These are phyloP conservation scores for Myiozetetes cayanensis DNA, from an alignment of 2,113 vertebrate species.

Conservation along the genomic window DNA sequence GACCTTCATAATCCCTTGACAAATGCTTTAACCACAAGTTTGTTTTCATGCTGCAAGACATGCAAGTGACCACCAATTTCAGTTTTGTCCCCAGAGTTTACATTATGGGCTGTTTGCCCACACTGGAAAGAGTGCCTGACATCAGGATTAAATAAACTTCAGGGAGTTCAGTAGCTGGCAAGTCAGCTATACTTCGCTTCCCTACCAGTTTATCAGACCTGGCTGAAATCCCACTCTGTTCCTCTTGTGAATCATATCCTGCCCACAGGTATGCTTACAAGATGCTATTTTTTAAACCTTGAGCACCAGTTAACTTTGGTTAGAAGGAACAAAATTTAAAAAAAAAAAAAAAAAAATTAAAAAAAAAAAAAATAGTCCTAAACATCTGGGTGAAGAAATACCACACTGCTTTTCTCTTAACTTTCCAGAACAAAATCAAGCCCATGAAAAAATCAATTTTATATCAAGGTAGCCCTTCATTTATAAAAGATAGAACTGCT, in stretches of 20 bases:
- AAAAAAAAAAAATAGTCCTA: not conserved
- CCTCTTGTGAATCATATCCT: not conserved
- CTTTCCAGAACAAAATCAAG: not conserved
- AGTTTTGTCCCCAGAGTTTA: conserved; percentile 44
- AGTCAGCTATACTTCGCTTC: not conserved
- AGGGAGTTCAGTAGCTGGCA: not conserved
- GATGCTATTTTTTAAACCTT: not conserved
- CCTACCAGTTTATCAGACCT: not conserved
- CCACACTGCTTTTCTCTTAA: not conserved
- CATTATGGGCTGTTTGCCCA: conserved; percentile 58
- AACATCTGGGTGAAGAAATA: not conserved
- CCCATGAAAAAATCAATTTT: not conserved
- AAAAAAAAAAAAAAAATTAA: not conserved
- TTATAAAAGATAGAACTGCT: not conserved
- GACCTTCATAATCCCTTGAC: conserved; percentile 71
- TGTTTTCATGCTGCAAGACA: conserved; percentile 38
- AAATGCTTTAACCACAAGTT: conserved; percentile 69
- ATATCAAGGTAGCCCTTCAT: not conserved
- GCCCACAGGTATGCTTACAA: not conserved
- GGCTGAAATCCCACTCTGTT: not conserved
- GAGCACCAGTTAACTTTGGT: not conserved
- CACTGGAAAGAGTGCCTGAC: not conserved
- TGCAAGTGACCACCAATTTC: conserved; percentile 41
- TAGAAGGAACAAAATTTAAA: not conserved
- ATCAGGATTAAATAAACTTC: conserved; percentile 43